A percentile compares a stretch with the other conserved stretches of the same genome.
Conservation (phyloP, 2,888 invertebrate species). For the Drosophila mimica region DNA sequence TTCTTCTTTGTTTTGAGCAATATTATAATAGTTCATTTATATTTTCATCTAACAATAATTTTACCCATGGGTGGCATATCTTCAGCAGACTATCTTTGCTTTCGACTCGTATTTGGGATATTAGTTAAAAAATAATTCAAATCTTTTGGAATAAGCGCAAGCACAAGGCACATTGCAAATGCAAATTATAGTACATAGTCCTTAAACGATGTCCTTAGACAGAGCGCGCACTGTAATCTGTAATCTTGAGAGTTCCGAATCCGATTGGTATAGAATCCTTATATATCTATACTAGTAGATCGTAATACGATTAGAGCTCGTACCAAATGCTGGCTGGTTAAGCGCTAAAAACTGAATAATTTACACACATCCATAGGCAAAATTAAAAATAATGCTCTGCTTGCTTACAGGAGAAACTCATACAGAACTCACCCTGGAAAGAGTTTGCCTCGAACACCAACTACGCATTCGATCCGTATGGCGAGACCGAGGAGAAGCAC, state of each 20-base stretch:
- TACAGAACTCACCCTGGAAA: slow-evolving; percentile 94
- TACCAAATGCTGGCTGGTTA: slow-evolving; percentile 84
- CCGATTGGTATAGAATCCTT: slow-evolving; percentile 5
- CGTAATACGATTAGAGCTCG: slow-evolving; percentile 25
- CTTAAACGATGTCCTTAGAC: slow-evolving; percentile 26
- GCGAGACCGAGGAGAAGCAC: slow-evolving; percentile 91
- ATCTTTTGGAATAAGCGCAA: slow-evolving; percentile 50
- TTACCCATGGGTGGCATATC: slow-evolving; percentile 10
- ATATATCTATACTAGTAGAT: neutral
- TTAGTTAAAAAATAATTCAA: neutral
- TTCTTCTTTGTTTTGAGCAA: neutral
- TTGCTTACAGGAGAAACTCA: slow-evolving; percentile 90
- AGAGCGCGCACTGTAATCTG: slow-evolving; percentile 42
- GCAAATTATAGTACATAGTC: slow-evolving; percentile 52
- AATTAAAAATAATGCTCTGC: slow-evolving; percentile 10
- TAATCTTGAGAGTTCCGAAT: slow-evolving; percentile 25
- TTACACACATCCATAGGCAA: neutral
- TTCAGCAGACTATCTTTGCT: slow-evolving; percentile 20
- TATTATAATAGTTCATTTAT: slow-evolving; percentile 12
- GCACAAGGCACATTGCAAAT: slow-evolving; percentile 59
- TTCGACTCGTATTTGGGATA: neutral
- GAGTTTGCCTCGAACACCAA: slow-evolving; percentile 93
- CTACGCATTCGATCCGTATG: slow-evolving; percentile 94
- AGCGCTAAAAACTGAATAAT: slow-evolving; percentile 37
- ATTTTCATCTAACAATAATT: slow-evolving; percentile 17